Evolutionary conservation across 2,888 invertebrate species (phyloP).

Genomic region (Ophion ellenae): DNA sequence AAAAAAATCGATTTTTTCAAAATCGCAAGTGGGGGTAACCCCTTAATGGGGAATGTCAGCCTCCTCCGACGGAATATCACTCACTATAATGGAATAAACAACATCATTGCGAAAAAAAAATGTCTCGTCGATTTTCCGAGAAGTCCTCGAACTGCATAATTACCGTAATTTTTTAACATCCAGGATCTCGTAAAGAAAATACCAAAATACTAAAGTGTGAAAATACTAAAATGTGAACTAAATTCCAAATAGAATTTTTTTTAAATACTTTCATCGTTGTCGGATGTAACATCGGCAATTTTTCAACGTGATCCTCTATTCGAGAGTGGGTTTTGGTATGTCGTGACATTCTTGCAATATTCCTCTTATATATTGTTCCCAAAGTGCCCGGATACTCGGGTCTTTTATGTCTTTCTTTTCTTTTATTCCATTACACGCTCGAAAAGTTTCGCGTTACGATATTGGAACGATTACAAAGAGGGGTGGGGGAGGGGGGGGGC

Average conservation of each 20-base stretch:
- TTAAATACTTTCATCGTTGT: background rate
- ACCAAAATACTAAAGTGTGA: too few species aligned
- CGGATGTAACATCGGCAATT: background rate
- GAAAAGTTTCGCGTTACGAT: constrained; percentile 40
- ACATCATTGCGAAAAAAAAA: too few species aligned
- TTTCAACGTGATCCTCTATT: background rate
- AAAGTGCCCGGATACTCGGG: constrained; percentile 31
- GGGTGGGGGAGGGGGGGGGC: background rate
- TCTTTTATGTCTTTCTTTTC: constrained; percentile 6
- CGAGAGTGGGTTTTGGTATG: constrained; percentile 8
- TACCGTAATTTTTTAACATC: too few species aligned
- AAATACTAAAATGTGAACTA: too few species aligned
- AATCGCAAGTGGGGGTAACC: too few species aligned
- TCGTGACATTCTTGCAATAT: constrained; percentile 15
- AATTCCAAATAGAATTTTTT: background rate
- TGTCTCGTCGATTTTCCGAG: too few species aligned
- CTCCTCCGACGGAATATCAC: too few species aligned
- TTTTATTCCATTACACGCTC: constrained; percentile 25
- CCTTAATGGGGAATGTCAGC: too few species aligned
- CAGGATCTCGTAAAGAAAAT: too few species aligned
- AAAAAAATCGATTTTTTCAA: too few species aligned
- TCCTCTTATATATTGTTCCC: constrained; percentile 20
- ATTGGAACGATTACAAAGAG: constrained; percentile 49
- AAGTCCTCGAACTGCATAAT: too few species aligned
- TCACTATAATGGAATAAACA: too few species aligned